phyloP scores from a whole-genome alignment of 2,797 vertebrate species.

The Muraenolepis orangiensis region DNA sequence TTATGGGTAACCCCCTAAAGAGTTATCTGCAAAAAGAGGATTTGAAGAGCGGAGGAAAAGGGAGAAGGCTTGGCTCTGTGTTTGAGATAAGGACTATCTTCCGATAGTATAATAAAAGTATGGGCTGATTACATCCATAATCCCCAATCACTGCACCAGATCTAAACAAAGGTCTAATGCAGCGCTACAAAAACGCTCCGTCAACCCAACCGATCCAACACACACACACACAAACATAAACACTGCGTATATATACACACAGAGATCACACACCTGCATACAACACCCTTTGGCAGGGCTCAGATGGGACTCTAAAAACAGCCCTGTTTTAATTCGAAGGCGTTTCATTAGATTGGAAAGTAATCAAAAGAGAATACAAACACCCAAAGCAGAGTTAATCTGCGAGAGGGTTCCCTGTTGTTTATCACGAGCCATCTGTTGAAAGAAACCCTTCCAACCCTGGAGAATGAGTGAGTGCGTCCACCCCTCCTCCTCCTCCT shows the following conservation, averaged over 20 bases:
- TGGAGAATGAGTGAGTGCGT: slow-evolving; percentile 49
- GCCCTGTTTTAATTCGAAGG: slow-evolving; percentile 71
- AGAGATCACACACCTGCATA: slow-evolving; percentile 27
- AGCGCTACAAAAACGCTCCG: background rate
- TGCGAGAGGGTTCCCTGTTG: slow-evolving; percentile 65
- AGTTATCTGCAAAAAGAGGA: slow-evolving; percentile 39
- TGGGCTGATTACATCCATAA: slow-evolving; percentile 6
- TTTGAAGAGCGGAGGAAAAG: background rate
- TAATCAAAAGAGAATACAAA: slow-evolving; percentile 70
- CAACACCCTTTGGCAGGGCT: slow-evolving; percentile 74
- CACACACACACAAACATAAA: background rate
- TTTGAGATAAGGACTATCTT: slow-evolving; percentile 29
- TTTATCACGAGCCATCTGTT: slow-evolving; percentile 74
- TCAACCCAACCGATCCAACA: background rate
- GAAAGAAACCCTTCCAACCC: no score
- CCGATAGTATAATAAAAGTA: slow-evolving; percentile 9
- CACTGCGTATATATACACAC: background rate
- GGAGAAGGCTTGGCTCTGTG: slow-evolving; percentile 18
- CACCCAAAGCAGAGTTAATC: slow-evolving; percentile 71
- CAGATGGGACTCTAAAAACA: slow-evolving; percentile 71
- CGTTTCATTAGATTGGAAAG: slow-evolving; percentile 75
- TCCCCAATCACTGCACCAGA: background rate
- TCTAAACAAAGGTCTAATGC: background rate
- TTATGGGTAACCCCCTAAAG: slow-evolving; percentile 25
- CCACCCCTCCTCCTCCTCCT: slow-evolving; percentile 44